phyloP scores from a whole-genome alignment of 2,888 invertebrate species.

The Boloria selene region DNA sequence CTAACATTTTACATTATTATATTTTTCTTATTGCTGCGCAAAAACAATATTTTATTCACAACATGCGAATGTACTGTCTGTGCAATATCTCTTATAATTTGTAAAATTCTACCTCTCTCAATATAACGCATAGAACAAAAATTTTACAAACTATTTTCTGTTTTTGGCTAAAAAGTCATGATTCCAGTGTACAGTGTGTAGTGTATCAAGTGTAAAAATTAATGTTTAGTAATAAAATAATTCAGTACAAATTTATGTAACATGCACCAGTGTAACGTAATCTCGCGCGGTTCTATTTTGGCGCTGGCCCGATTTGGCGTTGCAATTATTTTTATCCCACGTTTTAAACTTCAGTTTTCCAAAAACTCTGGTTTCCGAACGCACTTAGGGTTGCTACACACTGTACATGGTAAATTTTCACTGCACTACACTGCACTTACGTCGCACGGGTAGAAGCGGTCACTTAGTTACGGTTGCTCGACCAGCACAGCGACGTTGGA shows the following conservation, averaged over 20 bases:
- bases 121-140: too few relatives aligned
- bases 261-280: conserved; percentile 62
- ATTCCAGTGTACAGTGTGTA: conserved; percentile 49
- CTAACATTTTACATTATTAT: too few relatives aligned
- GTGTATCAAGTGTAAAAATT: conserved; percentile 40
- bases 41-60: too few relatives aligned
- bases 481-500: conserved; percentile 84
- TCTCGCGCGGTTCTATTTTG: conserved; percentile 65
- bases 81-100: too few relatives aligned
- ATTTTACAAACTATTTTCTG: background rate
- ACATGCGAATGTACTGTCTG: too few relatives aligned
- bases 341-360: conserved; percentile 33
- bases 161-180: background rate
- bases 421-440: conserved; percentile 76
- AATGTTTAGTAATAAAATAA: conserved; percentile 23
- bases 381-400: conserved; percentile 49
- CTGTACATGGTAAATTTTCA: conserved; percentile 54
- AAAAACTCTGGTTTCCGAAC: conserved; percentile 42
- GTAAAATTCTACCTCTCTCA: too few relatives aligned
- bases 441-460: conserved; percentile 81
- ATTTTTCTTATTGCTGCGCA: too few relatives aligned
- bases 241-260: conserved; percentile 29
- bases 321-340: conserved; percentile 64
- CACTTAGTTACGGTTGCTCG: conserved; percentile 74
- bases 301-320: conserved; percentile 57